Evolutionary conservation across 1,140 invertebrate genomes (phyloP).

Genomic region (Drosophila funebris): DNA sequence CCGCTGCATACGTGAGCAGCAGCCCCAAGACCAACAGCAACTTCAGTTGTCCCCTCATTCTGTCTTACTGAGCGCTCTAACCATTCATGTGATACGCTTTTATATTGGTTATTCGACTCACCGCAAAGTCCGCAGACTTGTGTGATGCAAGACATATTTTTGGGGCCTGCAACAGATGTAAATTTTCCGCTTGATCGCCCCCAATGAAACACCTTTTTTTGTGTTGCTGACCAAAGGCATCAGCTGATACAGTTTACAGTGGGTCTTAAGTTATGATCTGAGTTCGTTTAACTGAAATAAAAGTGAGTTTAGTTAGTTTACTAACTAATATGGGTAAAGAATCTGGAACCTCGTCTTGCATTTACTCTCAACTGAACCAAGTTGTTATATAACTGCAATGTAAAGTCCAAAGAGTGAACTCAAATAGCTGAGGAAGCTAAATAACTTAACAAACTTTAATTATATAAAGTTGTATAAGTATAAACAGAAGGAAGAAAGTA

Average conservation of each 20-base stretch:
- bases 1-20: slow-evolving; percentile 64
- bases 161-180: slow-evolving; percentile 33
- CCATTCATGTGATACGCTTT: slow-evolving; percentile 25
- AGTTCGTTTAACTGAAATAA: no score
- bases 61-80: slow-evolving; percentile 35
- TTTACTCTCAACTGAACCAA: no score
- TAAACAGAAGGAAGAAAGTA: no score
- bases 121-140: slow-evolving; percentile 45
- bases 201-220: slow-evolving; percentile 28
- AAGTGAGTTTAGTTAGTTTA: no score
- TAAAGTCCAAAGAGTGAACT: no score
- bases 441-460: no score
- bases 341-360: no score
- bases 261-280: slow-evolving; percentile 7
- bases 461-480: no score
- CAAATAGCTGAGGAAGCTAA: no score
- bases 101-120: slow-evolving; percentile 48
- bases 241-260: slow-evolving; percentile 29
- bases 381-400: no score
- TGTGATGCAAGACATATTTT: slow-evolving; percentile 54
- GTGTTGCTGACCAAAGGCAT: slow-evolving; percentile 2
- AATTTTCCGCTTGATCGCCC: slow-evolving; percentile 51
- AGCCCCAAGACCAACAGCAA: slow-evolving; percentile 65
- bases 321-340: no score
- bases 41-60: slow-evolving; percentile 62